Evolutionary conservation across 2,888 invertebrate species (phyloP), one percentile per base, ranked within the genome.

Genomic region (Ormyrus labotus): DNA sequence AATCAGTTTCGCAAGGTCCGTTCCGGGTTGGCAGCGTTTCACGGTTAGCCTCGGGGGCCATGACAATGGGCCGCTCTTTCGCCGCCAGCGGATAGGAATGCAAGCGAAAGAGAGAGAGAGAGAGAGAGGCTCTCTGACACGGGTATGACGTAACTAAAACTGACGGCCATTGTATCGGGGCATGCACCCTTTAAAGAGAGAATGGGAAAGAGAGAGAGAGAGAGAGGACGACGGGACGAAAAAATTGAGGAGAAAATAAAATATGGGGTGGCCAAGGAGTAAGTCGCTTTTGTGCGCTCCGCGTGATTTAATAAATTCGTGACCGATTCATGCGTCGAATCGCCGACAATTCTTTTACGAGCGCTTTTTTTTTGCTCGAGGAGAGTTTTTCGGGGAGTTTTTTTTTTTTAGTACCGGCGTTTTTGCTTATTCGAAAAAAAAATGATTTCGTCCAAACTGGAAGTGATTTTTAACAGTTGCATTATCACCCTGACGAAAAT

Each of bases 111-210:
- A 19, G 19, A 19, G 19, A 19, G 19, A 19, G 19, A 19, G 1
- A 19, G 19, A 19, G 19, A 19, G 19, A 19, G 19, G 19, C 19
- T 19, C 73, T 73, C 86, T 87, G 86, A 88, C 82, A 78, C 85
- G 88, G 86, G 87, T 87, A 85, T 88, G 86, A 87, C 87, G 87
- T 88, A 88, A 88, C 87, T 85, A 87, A 87, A 88, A 87, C 88
- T 87, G 89, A 88, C 89, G 85, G 87, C 88, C 87, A 88, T 89
- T 88, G 89, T 89, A 84, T 84, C 83, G 81, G 78, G 61, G 70
- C 80, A 60, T 58, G 53, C 82, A 75, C 78, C 81, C 78, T 78
- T 78, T 69, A 57, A 61, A 71, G 50, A 55, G 68, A 60, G 57
- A 13, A 7, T 6, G 61, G 50, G 50, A 34, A 13, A 11, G 48